Conservation (phyloP, 2,113 vertebrate species). For the Campylomormyrus tamandua region DNA sequence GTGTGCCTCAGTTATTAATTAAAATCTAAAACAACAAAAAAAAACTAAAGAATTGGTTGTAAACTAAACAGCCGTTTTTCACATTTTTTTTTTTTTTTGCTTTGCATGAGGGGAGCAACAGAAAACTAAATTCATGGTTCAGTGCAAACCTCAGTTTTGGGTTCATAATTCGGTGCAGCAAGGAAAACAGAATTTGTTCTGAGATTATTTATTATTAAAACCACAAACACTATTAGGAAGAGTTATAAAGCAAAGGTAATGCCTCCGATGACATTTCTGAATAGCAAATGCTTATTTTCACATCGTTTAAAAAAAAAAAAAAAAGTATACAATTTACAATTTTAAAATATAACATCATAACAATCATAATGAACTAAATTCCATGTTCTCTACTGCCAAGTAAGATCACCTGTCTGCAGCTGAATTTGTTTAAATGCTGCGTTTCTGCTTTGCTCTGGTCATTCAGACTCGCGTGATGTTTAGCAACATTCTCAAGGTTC, state of each 20-base stretch:
- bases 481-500: background rate
- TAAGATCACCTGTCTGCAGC: background rate
- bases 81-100: background rate
- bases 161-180: background rate
- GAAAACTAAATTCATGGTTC: background rate
- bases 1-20: background rate
- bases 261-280: background rate
- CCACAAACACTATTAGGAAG: background rate
- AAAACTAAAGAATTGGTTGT: constrained; percentile 33
- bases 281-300: background rate
- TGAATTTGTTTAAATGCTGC: background rate
- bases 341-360: background rate
- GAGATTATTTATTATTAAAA: background rate
- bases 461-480: background rate
- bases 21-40: background rate
- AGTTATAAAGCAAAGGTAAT: background rate
- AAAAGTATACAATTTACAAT: background rate
- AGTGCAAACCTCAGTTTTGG: background rate
- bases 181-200: background rate
- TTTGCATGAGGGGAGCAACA: background rate
- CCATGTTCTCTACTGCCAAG: background rate
- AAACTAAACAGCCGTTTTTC: background rate
- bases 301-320: background rate
- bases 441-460: background rate
- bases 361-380: background rate